phyloP scores from a whole-genome alignment of 2,888 invertebrate species.

The Patella ulyssiponensis region DNA sequence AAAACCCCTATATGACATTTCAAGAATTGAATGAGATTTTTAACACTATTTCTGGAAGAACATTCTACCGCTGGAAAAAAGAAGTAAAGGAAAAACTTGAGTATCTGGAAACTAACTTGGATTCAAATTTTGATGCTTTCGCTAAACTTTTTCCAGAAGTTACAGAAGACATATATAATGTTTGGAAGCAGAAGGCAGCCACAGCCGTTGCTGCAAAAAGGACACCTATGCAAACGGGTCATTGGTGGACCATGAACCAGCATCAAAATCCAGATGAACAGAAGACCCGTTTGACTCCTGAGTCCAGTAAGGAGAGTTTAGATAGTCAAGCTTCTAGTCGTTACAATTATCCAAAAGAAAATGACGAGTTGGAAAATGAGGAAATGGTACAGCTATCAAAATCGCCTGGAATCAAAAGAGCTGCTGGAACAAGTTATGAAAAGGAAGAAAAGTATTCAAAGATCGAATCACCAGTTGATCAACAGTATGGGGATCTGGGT shows the following conservation, averaged over 20 bases:
- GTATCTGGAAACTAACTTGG: conserved; percentile 36
- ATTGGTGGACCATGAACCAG: neutral
- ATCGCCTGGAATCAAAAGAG: neutral
- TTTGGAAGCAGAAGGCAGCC: conserved; percentile 32
- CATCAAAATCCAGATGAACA: neutral
- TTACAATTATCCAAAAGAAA: neutral
- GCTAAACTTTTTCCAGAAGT: conserved; percentile 38
- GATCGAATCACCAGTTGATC: neutral
- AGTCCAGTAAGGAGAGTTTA: conserved; percentile 1
- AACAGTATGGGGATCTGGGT: neutral
- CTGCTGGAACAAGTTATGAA: neutral
- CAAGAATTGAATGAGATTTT: conserved; percentile 33
- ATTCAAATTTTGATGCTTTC: conserved; percentile 34
- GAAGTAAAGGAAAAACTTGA: conserved; percentile 40
- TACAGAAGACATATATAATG: conserved; percentile 34
- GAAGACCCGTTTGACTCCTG: neutral
- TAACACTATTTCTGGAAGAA: conserved; percentile 31
- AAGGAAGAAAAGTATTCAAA: neutral
- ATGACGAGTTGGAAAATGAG: neutral
- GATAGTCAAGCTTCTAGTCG: conserved; percentile 3
- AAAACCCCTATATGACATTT: conserved; percentile 41
- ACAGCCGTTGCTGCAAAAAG: neutral
- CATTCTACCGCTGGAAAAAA: conserved; percentile 42
- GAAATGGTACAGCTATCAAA: neutral
- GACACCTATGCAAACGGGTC: neutral